Evolutionary conservation across 2,888 invertebrate species (phyloP).

Genomic region (Acronicta leporina): DNA sequence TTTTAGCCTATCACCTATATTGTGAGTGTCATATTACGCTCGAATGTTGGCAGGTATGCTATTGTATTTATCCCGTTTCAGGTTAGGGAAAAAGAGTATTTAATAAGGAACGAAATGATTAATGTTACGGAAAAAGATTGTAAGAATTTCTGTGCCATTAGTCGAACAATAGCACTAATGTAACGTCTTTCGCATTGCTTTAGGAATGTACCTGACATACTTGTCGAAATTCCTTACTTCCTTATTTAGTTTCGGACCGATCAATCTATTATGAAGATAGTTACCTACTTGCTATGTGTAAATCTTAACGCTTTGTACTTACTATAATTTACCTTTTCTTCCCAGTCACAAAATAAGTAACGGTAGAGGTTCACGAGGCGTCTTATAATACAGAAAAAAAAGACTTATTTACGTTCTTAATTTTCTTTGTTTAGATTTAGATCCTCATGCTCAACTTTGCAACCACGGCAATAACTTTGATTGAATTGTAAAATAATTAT

Average conservation of each 20-base stretch:
- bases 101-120: conserved; percentile 43
- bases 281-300: too few relatives aligned
- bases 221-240: neutral
- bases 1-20: conserved; percentile 27
- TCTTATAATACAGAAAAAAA: too few relatives aligned
- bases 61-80: conserved; percentile 31
- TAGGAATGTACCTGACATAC: conserved; percentile 8
- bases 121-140: conserved; percentile 47
- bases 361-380: too few relatives aligned
- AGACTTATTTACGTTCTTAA: too few relatives aligned
- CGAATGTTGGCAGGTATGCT: conserved; percentile 13
- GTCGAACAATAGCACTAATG: conserved; percentile 34
- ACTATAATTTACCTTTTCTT: too few relatives aligned
- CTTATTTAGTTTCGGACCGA: conserved; percentile 7
- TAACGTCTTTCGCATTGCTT: conserved; percentile 7
- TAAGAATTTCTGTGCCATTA: conserved; percentile 37
- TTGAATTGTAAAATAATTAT: too few relatives aligned
- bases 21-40: conserved; percentile 34
- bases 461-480: too few relatives aligned
- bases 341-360: too few relatives aligned
- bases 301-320: too few relatives aligned
- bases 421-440: too few relatives aligned
- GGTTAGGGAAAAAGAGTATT: conserved; percentile 27
- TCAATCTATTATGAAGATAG: too few relatives aligned
- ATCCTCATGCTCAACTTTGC: too few relatives aligned